These are phyloP conservation scores for Syndactyla subalaris DNA, from an alignment of 2,797 vertebrate genomes.

Conservation along the genomic window DNA sequence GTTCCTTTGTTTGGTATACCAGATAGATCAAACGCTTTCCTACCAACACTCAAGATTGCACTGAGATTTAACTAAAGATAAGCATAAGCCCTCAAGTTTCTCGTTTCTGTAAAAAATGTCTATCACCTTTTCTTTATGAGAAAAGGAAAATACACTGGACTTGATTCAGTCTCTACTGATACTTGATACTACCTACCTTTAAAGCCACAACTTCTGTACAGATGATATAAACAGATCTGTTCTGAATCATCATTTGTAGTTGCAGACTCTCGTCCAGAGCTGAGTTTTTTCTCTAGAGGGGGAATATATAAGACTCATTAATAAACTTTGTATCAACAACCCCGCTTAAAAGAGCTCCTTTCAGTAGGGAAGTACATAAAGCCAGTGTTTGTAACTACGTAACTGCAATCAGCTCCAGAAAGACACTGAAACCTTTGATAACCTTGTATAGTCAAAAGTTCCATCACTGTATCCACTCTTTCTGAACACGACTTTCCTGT, in stretches of 20 bases:
- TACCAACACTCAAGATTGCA: background rate
- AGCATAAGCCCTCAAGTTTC: background rate
- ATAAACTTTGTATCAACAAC: background rate
- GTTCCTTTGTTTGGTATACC: background rate
- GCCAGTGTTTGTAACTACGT: rapidly evolving
- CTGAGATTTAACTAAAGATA: background rate
- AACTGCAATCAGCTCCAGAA: background rate
- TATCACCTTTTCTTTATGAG: background rate
- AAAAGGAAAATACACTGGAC: background rate
- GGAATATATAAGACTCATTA: background rate
- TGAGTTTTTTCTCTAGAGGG: slow-evolving; percentile 63
- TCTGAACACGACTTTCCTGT: background rate
- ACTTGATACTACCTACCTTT: slow-evolving; percentile 77
- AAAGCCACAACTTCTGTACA: slow-evolving; percentile 85
- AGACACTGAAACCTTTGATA: background rate
- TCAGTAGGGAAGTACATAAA: background rate
- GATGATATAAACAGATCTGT: slow-evolving; percentile 87
- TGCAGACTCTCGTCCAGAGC: background rate
- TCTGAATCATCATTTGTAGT: slow-evolving; percentile 57
- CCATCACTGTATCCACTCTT: background rate
- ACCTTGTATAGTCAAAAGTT: background rate
- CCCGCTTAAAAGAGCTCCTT: background rate
- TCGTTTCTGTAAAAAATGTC: background rate
- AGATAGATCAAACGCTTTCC: background rate
- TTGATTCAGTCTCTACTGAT: background rate